Base-by-base conservation (phyloP, 2,113 vertebrate genomes). In the Strix uralensis region DNA sequence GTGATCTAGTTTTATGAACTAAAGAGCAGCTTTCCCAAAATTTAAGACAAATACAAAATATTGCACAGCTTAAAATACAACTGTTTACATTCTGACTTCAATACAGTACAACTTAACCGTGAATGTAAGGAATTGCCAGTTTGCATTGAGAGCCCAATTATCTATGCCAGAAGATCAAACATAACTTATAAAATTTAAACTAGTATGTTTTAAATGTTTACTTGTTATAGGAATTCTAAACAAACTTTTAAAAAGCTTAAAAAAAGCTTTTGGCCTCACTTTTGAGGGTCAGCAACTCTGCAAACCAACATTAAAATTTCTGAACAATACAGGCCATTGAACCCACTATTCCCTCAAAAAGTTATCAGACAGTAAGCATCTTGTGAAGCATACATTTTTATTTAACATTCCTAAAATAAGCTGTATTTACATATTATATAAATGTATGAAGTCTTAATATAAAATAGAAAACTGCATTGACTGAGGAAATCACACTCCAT, bases 361-460 rank as follows among this genome's bases (percentile, higher is more conserved):
- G 97, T 97, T 98, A 91, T 96, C 87, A 98, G 97, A 98, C 98
- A 97, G 93, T 96, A 97, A 97, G 94, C 88, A 96, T 95, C 96
- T 83, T 95, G 94, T 94, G 94, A 98, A 98, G 97, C 98, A 98
- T 98, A 98, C 95, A 98, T 98, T 98, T 99, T 99, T 99, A 99
- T 99, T 99, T 98, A 98, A 99, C 98, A 98, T 98, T 98, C 96
- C 98, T 98, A 98, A 99, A 99, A 98, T 96, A 98, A 98, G 98
- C 96, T 98, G 98, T 99, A 99, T 98, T 98, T 98, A 98, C 98
- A 98, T 97, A 98, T 98, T 98, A 97, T 98, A 99, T 98, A 99
- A 99, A 99, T 79, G 98, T 98, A 98, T 96, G 97, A 98, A 98
- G 98, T 98, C 95, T 98, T 97, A 97, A 95, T 98, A 98, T 97